phyloP scores from a whole-genome alignment of 2,888 invertebrate species.

The Masnerella sp. region DNA sequence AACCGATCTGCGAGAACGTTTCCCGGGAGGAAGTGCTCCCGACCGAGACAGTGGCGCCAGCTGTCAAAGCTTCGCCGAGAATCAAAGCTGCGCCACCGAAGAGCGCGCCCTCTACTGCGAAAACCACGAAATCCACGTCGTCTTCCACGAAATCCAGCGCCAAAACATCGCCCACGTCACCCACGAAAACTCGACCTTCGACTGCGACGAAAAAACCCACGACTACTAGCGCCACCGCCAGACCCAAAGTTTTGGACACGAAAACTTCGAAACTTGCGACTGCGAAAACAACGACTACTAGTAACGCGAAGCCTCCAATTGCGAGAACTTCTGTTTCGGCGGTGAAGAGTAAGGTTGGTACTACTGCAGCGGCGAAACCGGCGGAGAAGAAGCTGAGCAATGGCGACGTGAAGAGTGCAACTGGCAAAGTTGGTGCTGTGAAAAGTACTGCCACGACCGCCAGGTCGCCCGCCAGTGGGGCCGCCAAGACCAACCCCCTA shows the following conservation, averaged over 20 bases:
- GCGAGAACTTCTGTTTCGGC: slow-evolving; percentile 60
- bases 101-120: slow-evolving; percentile 46
- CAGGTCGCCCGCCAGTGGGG: slow-evolving; percentile 16
- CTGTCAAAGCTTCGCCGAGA: slow-evolving; percentile 64
- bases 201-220: slow-evolving; percentile 62
- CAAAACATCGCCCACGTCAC: slow-evolving; percentile 62
- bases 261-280: slow-evolving; percentile 43
- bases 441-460: too few species aligned
- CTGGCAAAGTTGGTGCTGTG: slow-evolving; percentile 55
- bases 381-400: slow-evolving; percentile 80
- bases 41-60: slow-evolving; percentile 6
- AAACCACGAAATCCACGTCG: slow-evolving; percentile 62
- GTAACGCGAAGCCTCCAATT: slow-evolving; percentile 22
- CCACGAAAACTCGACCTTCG: slow-evolving; percentile 49
- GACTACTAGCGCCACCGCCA: slow-evolving; percentile 58
- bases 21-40: slow-evolving; percentile 34
- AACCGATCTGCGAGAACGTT: too few species aligned
- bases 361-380: slow-evolving; percentile 57
- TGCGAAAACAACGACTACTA: slow-evolving; percentile 55
- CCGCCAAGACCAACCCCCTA: slow-evolving; percentile 61
- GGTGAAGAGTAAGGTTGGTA: slow-evolving; percentile 53
- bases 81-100: slow-evolving; percentile 63
- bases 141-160: slow-evolving; percentile 67
- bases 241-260: slow-evolving; percentile 66
- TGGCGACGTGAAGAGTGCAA: slow-evolving; percentile 79